phyloP scores from a whole-genome alignment of 92 coral and sea anemone genomes.

The Galaxea fascicularis region DNA sequence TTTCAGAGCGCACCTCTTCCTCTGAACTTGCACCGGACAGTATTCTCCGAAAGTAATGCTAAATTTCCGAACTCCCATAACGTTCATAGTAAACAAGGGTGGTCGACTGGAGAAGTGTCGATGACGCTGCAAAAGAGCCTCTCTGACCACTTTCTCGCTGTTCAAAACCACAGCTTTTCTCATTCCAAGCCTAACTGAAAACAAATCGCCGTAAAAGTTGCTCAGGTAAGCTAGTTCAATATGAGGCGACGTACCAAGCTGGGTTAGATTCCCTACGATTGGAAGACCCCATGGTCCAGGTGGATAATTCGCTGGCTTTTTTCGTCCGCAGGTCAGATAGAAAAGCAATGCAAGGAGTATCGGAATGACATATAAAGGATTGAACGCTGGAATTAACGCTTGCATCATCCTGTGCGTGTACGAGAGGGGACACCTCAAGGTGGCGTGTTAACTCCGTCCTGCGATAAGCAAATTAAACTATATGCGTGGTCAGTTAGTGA shows the following conservation, averaged over 20 bases:
- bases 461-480: neutral
- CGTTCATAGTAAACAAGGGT: slow-evolving; percentile 47
- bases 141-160: slow-evolving; percentile 61
- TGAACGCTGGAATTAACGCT: neutral
- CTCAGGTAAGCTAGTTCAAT: slow-evolving; percentile 64
- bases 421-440: neutral
- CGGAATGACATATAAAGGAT: neutral
- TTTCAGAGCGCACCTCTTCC: slow-evolving; percentile 64
- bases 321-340: slow-evolving; percentile 20
- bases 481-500: neutral
- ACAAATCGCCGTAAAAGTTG: slow-evolving; percentile 71
- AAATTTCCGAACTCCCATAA: slow-evolving; percentile 55
- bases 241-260: slow-evolving; percentile 80
- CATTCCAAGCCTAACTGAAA: slow-evolving; percentile 73
- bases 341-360: slow-evolving; percentile 3
- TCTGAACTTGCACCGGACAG: slow-evolving; percentile 61
- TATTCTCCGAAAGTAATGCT: slow-evolving; percentile 76
- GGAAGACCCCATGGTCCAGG: slow-evolving; percentile 83
- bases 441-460: neutral
- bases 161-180: slow-evolving; percentile 73
- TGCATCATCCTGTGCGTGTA: neutral
- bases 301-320: slow-evolving; percentile 52
- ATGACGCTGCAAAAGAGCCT: slow-evolving; percentile 70
- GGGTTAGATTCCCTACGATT: slow-evolving; percentile 73
- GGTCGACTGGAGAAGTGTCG: slow-evolving; percentile 73